Evolutionary conservation across 1,140 invertebrate genomes (phyloP), one percentile per base, ranked within the genome.

Genomic region (Nylanderia fulva): DNA sequence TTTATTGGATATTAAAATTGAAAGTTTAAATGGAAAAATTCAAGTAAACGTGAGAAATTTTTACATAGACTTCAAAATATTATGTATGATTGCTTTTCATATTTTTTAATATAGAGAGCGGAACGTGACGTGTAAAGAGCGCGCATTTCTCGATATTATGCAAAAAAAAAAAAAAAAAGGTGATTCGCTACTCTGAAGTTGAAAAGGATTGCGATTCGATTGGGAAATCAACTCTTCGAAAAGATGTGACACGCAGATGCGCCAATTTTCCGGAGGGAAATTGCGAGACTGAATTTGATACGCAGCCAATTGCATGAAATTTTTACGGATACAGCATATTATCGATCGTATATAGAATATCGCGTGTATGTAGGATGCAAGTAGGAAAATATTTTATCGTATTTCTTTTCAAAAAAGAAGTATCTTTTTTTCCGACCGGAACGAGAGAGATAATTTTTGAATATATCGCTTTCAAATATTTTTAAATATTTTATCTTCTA

Each of bases 121-220:
- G 11, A 24, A 15, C 7, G 42, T 18, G 45, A 52, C 45, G 45
- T 27, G 45, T 52, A 52, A 52, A 71, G 42, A 71, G 18, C 24
- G 45, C 9, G 27, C 1, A 8, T 33, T 33, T 33, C 24, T 18
- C 27, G 15, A 18, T 1, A 33, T 15, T 1, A 48, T 7, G 24
- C 15, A 75, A 60, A 60, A 36, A 42, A 42, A 5, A 75, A 60
- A 60, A 36, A 42, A 42, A 5, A 7, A 33, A 1, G 29, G 29
- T 15, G 21, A 60, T 11, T 27, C 18, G 33, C 11, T 11, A 36
- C 15, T 15, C 11, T 56, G 5, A 52, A 27, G 45, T 52, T 56
- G 63, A n/a, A 72, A 85, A 69, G 71, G 39, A 60, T 76, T 66
- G 33, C 64, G 33, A 80, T 69, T 63, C 42, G 64, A 71, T 61